Evolutionary conservation across 2,797 vertebrate genomes (phyloP).

Genomic region (Alauda arvensis): DNA sequence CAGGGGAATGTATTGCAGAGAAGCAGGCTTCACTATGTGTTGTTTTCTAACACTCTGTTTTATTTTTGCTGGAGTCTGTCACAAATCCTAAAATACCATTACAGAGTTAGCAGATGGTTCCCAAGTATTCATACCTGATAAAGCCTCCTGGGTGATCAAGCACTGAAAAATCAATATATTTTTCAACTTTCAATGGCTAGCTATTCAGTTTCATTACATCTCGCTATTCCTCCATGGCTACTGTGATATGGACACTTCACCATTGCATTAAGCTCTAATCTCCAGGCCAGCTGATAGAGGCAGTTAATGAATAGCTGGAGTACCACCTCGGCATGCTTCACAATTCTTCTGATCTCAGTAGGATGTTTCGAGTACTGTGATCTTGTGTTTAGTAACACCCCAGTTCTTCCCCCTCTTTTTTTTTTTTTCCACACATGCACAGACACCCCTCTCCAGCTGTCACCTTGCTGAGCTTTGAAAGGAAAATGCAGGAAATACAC

Average conservation of each 20-base stretch:
- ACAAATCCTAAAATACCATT: slow-evolving; percentile 68
- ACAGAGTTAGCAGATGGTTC: slow-evolving; percentile 48
- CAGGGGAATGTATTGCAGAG: slow-evolving; percentile 23
- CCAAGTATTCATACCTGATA: slow-evolving; percentile 65
- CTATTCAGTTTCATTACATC: slow-evolving; percentile 68
- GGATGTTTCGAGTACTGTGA: slow-evolving; percentile 66
- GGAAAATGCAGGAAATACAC: slow-evolving; percentile 39
- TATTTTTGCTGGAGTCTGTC: slow-evolving; percentile 63
- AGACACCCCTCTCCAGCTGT: slow-evolving; percentile 47
- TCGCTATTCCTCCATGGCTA: slow-evolving; percentile 63
- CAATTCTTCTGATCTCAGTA: slow-evolving; percentile 59
- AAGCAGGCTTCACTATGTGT: slow-evolving; percentile 35
- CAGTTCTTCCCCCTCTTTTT: slow-evolving; percentile 12
- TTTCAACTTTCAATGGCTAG: slow-evolving; percentile 67
- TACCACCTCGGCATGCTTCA: slow-evolving; percentile 48
- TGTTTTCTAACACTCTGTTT: slow-evolving; percentile 56
- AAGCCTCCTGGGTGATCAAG: slow-evolving; percentile 67
- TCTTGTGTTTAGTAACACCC: slow-evolving; percentile 67
- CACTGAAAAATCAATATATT: slow-evolving; percentile 70
- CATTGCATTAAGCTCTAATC: slow-evolving; percentile 67
- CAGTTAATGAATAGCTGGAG: slow-evolving; percentile 62
- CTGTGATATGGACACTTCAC: slow-evolving; percentile 63
- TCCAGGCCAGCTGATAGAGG: slow-evolving; percentile 43
- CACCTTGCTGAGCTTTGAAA: slow-evolving; percentile 45
- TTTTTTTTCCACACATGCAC: slow-evolving; percentile 23